phyloP scores from a whole-genome alignment of 35 echinoderm and acorn worm genomes.

The Eucidaris tribuloides region DNA sequence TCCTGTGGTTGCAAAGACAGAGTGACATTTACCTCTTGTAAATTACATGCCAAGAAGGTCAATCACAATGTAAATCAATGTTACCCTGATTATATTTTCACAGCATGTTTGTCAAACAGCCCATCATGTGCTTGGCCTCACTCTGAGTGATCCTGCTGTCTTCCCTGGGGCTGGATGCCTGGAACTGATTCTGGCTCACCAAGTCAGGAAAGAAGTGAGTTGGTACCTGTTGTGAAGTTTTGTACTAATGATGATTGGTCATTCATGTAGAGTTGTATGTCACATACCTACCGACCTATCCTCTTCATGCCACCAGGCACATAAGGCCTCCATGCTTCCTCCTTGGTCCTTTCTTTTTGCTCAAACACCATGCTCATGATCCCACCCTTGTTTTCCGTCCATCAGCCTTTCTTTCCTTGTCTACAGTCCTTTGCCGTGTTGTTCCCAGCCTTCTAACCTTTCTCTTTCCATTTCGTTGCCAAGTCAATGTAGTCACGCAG shows the following conservation, averaged over 20 bases:
- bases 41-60: background rate
- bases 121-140: constrained; percentile 49
- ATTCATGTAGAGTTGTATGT: too few species aligned
- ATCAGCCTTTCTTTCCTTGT: too few species aligned
- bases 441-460: too few species aligned
- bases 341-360: background rate
- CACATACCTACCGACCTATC: background rate
- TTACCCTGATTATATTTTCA: background rate
- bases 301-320: background rate
- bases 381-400: too few species aligned
- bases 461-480: too few species aligned
- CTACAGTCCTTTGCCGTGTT: too few species aligned
- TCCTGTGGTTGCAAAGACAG: background rate
- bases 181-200: constrained; percentile 31
- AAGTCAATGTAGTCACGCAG: too few species aligned
- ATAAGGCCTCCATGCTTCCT: too few species aligned
- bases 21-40: background rate
- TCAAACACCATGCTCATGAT: background rate
- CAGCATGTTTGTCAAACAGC: constrained; percentile 63
- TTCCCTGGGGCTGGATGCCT: constrained; percentile 60
- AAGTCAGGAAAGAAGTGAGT: constrained; percentile 28
- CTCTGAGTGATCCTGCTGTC: constrained; percentile 32
- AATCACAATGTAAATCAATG: background rate
- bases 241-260: background rate
- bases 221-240: background rate